Conservation (phyloP, 2,113 vertebrate genomes). For the Ameiurus melas region DNA sequence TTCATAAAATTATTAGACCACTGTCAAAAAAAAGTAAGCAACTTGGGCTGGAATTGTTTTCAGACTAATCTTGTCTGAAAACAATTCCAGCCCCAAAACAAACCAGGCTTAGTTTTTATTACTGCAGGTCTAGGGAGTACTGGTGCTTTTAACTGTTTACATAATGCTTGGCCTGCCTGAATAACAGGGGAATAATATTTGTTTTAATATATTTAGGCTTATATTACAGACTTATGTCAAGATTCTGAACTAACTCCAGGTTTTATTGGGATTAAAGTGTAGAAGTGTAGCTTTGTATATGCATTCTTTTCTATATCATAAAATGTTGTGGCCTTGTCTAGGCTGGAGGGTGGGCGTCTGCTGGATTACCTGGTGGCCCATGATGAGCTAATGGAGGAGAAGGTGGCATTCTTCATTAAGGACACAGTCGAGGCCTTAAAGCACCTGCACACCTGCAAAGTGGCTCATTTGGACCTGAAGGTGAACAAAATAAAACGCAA, state of each 20-base stretch:
- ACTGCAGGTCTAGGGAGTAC: background rate
- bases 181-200: background rate
- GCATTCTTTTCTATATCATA: background rate
- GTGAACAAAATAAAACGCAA: constrained; percentile 62
- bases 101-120: background rate
- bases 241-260: background rate
- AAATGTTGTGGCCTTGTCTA: constrained; percentile 59
- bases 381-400: constrained; percentile 96
- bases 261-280: background rate
- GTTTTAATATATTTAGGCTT: background rate
- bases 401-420: constrained; percentile 91
- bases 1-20: too few species aligned
- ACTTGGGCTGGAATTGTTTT: background rate
- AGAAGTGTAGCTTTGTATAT: background rate
- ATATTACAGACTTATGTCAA: background rate
- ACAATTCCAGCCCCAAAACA: background rate
- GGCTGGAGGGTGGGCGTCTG: constrained; percentile 89
- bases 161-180: background rate
- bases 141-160: background rate
- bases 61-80: background rate
- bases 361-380: constrained; percentile 94
- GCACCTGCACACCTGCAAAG: constrained; percentile 94
- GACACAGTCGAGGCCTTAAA: constrained; percentile 92
- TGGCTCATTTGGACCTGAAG: constrained; percentile 95
- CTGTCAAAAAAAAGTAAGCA: too few species aligned